These are phyloP conservation scores for Psettodes erumei DNA, from an alignment of 2,113 vertebrate species.

Conservation along the genomic window DNA sequence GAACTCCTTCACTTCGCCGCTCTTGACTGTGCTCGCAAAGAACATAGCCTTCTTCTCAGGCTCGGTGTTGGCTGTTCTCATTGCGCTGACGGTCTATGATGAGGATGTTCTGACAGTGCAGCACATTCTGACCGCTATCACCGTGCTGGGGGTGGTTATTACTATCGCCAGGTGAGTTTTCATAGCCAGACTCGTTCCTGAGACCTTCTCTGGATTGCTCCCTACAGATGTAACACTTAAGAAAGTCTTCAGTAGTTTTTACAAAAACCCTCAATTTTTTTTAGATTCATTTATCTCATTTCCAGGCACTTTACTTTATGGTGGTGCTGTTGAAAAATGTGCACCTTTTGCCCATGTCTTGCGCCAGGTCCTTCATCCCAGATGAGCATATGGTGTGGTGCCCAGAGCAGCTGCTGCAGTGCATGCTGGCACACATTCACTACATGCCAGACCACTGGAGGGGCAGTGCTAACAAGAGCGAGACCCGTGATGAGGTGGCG, in stretches of 20 bases:
- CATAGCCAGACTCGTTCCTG: neutral
- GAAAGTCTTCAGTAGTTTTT: neutral
- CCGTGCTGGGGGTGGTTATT: conserved; percentile 93
- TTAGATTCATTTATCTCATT: neutral
- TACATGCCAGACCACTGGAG: conserved; percentile 99
- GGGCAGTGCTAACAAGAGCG: conserved; percentile 94
- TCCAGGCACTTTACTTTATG: neutral
- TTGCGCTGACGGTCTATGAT: conserved; percentile 96
- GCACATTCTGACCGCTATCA: conserved; percentile 95
- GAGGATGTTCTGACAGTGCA: conserved; percentile 96
- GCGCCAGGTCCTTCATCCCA: conserved; percentile 94
- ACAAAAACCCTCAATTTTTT: neutral
- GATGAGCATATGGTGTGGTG: conserved; percentile 98
- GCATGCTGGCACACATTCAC: conserved; percentile 97
- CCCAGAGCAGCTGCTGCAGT: conserved; percentile 97
- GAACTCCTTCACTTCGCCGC: conserved; percentile 97
- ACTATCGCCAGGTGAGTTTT: conserved; percentile 92
- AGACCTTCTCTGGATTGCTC: neutral
- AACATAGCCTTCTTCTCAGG: conserved; percentile 98
- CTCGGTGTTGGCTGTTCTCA: conserved; percentile 96
- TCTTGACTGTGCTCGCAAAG: conserved; percentile 94
- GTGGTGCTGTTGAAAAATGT: neutral
- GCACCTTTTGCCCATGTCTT: conserved; percentile 30
- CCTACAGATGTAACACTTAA: neutral
- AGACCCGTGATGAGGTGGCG: conserved; percentile 97